Evolutionary conservation across 35 echinoderm and acorn worm species (phyloP).

Genomic region (Apostichopus japonicus): DNA sequence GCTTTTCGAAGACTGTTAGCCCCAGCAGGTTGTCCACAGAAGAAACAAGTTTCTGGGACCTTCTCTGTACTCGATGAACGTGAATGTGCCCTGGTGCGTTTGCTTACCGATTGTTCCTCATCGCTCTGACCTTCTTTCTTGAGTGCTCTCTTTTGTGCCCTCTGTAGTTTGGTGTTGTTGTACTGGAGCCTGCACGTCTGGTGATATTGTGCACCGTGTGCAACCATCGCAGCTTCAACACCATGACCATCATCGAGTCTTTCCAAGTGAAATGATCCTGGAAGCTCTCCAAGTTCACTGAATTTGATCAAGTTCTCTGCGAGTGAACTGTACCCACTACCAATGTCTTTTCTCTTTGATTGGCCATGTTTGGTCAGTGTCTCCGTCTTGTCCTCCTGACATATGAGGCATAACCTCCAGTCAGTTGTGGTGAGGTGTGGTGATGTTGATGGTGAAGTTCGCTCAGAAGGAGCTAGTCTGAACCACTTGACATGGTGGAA

Average conservation of each 20-base stretch:
- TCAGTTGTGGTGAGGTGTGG: no score
- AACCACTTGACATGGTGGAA: no score
- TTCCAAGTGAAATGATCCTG: slow-evolving; percentile 23
- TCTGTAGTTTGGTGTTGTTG: slow-evolving; percentile 45
- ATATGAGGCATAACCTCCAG: no score
- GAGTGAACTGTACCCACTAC: slow-evolving; percentile 64
- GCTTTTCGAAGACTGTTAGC: slow-evolving; percentile 17
- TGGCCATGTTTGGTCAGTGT: no score
- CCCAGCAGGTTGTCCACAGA: slow-evolving; percentile 2
- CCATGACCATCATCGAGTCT: slow-evolving; percentile 59
- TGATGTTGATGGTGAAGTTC: no score
- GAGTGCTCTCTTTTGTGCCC: slow-evolving; percentile 56
- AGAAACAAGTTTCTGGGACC: neutral
- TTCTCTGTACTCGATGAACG: slow-evolving; percentile 2
- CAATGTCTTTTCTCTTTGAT: slow-evolving; percentile 34
- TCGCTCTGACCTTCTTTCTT: slow-evolving; percentile 8
- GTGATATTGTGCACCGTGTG: slow-evolving; percentile 37
- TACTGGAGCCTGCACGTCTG: slow-evolving; percentile 50
- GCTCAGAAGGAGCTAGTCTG: no score
- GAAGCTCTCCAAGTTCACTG: slow-evolving; percentile 18
- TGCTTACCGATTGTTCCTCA: neutral
- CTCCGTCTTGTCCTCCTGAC: no score
- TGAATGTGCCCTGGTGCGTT: slow-evolving; percentile 52
- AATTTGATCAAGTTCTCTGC: slow-evolving; percentile 50
- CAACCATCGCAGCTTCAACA: slow-evolving; percentile 57